These are phyloP conservation scores for Oegoconia quadripuncta DNA, from an alignment of 2,888 invertebrate species.

Conservation along the genomic window DNA sequence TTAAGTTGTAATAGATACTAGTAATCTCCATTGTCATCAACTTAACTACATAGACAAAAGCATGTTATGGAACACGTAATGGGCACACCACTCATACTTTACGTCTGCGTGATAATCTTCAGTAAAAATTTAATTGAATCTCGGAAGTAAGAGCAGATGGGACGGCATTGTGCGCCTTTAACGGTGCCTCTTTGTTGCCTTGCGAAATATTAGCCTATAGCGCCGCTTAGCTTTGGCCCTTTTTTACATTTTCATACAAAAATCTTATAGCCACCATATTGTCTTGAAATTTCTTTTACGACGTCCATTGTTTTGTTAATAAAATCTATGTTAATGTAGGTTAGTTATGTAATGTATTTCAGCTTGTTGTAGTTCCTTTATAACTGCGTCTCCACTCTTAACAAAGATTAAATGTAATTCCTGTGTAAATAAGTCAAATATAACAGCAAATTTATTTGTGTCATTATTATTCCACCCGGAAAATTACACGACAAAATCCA, in stretches of 20 bases:
- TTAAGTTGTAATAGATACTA: too few relatives aligned
- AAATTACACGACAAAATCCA: conserved; percentile 6
- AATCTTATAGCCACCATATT: conserved; percentile 2
- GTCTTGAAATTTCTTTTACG: conserved; percentile 8
- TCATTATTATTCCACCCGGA: neutral
- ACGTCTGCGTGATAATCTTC: conserved; percentile 76
- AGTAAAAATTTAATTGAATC: conserved; percentile 79
- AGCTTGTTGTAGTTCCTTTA: too few relatives aligned
- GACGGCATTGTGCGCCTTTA: conserved; percentile 48
- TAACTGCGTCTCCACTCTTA: neutral
- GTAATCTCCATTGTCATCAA: neutral
- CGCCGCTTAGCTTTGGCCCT: conserved; percentile 1
- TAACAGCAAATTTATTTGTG: too few relatives aligned
- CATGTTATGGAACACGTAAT: conserved; percentile 26
- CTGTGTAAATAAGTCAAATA: too few relatives aligned
- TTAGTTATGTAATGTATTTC: too few relatives aligned
- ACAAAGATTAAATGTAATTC: too few relatives aligned
- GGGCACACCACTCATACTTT: conserved; percentile 30
- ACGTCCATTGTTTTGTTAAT: conserved; percentile 15
- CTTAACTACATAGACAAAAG: neutral
- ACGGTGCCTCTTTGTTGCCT: conserved; percentile 27
- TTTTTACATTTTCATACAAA: conserved; percentile 12
- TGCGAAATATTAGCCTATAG: conserved; percentile 6
- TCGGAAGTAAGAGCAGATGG: conserved; percentile 64
- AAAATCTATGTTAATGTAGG: neutral